Percentiles rank a stretch among this genome's conserved stretches.
phyloP scores from a whole-genome alignment of 2,113 vertebrate species.

The Phylloscopus trochiloides region DNA sequence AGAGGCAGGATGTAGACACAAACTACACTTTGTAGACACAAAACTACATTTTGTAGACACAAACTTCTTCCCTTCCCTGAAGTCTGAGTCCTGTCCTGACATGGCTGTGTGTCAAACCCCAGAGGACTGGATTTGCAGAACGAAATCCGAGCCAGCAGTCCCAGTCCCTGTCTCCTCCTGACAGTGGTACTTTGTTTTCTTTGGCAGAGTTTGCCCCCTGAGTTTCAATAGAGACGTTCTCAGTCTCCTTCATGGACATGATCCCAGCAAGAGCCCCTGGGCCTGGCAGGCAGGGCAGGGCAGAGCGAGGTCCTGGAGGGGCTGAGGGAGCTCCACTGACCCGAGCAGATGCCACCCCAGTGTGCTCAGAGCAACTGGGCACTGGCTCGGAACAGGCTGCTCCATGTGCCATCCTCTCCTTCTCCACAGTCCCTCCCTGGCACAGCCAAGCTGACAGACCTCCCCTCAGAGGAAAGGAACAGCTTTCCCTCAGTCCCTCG shows the following conservation, averaged over 20 bases:
- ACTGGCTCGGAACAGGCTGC: not conserved
- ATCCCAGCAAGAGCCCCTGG: not conserved
- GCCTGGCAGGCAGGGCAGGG: constrained; percentile 17
- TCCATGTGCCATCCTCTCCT: not conserved
- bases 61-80: not conserved
- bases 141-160: not conserved
- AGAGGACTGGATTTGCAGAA: not conserved
- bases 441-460: constrained; percentile 32
- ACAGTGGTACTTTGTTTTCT: not conserved
- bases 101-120: not conserved
- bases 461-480: not conserved
- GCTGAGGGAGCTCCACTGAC: not conserved
- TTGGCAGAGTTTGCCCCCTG: not conserved
- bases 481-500: not conserved
- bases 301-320: not conserved
- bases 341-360: not conserved
- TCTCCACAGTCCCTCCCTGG: not conserved
- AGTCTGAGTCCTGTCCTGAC: not conserved
- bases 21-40: not conserved
- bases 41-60: not conserved
- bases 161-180: not conserved
- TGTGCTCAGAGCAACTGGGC: not conserved
- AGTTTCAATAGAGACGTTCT: not conserved
- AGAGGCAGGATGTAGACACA: not conserved
- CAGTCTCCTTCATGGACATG: constrained; percentile 22